phyloP scores from a whole-genome alignment of 2,888 invertebrate species.

The Rotaria macrura region DNA sequence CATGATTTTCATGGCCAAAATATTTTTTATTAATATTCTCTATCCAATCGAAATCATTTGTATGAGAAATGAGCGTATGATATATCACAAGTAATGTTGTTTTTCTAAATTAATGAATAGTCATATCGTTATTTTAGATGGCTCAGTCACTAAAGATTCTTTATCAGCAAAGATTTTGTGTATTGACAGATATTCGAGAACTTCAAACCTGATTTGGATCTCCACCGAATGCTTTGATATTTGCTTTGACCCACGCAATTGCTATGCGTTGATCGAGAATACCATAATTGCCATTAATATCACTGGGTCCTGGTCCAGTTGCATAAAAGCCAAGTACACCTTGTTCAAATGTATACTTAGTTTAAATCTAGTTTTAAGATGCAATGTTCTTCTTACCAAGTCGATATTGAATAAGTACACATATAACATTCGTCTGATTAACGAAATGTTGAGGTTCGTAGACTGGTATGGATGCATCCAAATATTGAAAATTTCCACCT shows the following conservation, averaged over 20 bases:
- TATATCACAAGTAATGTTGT: too few relatives aligned
- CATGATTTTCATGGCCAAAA: too few relatives aligned
- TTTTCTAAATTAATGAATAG: too few relatives aligned
- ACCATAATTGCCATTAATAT: constrained; percentile 28
- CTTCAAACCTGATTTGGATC: background rate
- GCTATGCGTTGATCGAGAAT: constrained; percentile 30
- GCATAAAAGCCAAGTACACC: constrained; percentile 35
- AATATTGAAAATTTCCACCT: constrained; percentile 45
- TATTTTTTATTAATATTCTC: too few relatives aligned
- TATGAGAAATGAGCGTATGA: too few relatives aligned
- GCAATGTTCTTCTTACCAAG: constrained; percentile 38
- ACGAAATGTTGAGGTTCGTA: constrained; percentile 42
- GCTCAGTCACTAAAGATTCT: too few relatives aligned
- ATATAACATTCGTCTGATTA: constrained; percentile 42
- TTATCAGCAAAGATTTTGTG: too few relatives aligned
- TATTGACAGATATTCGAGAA: too few relatives aligned
- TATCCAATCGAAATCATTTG: too few relatives aligned
- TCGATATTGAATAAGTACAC: constrained; percentile 47
- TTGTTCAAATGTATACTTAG: background rate
- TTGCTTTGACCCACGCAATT: constrained; percentile 28
- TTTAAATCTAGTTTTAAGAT: background rate
- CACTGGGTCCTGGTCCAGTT: background rate
- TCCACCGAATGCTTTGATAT: constrained; percentile 22
- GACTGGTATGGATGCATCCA: constrained; percentile 42
- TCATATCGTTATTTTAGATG: too few relatives aligned